phyloP scores from a whole-genome alignment of 2,113 vertebrate genomes.

The Ochotona curzoniae region DNA sequence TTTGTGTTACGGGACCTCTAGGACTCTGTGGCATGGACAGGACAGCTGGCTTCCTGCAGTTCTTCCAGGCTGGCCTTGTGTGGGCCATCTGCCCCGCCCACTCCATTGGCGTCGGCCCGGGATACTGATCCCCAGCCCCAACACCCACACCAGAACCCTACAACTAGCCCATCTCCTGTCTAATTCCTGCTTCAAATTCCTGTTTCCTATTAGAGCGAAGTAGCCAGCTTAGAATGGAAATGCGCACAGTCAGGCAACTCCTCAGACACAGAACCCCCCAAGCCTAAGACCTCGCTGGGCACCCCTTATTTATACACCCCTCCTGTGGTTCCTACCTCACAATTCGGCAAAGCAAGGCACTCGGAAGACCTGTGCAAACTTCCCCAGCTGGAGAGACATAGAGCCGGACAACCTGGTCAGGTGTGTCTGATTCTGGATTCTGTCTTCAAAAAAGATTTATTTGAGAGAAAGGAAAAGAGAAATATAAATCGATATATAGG shows the following conservation, averaged over 20 bases:
- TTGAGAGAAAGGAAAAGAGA: too few species aligned
- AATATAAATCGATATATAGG: too few species aligned
- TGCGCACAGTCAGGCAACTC: background rate
- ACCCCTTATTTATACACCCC: background rate
- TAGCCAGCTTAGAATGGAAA: background rate
- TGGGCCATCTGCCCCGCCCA: too few species aligned
- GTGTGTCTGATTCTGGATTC: background rate
- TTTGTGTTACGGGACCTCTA: background rate
- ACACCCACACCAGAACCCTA: background rate
- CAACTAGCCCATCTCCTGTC: background rate
- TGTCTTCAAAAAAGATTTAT: too few species aligned
- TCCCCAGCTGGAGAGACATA: accelerated
- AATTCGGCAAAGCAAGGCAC: background rate
- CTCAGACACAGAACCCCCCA: background rate
- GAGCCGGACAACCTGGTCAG: background rate
- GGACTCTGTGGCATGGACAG: background rate
- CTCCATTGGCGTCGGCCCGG: background rate
- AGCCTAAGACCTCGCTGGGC: background rate
- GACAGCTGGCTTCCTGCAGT: background rate
- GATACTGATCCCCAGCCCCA: background rate
- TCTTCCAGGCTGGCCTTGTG: too few species aligned
- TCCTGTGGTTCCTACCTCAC: background rate
- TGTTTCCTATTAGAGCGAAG: too few species aligned
- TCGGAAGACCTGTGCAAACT: background rate
- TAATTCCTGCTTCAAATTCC: background rate